Conservation (phyloP, 1,140 invertebrate species). For the Ceratosolen solmsi region DNA sequence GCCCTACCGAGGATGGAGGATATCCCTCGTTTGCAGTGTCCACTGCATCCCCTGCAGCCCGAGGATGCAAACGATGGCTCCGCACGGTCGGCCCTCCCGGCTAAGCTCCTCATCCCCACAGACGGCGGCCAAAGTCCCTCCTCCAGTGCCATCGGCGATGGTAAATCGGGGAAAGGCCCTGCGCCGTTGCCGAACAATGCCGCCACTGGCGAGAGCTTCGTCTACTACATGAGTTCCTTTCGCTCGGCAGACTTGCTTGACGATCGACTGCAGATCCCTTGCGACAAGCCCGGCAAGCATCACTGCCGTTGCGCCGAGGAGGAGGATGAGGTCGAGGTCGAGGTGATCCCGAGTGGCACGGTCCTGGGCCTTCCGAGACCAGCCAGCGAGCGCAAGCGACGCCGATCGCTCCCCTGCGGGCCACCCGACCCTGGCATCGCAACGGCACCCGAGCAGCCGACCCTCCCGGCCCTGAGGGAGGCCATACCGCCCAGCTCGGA, state of each 20-base stretch:
- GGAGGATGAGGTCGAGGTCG: slow-evolving; percentile 75
- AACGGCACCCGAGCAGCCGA: neutral
- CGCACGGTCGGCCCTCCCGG: neutral
- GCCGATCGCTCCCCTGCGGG: slow-evolving; percentile 69
- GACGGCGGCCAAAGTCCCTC: neutral
- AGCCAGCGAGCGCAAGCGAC: slow-evolving; percentile 68
- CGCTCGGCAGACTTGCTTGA: slow-evolving; percentile 74
- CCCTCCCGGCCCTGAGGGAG: neutral
- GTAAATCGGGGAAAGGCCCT: slow-evolving; percentile 2
- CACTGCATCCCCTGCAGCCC: slow-evolving; percentile 65
- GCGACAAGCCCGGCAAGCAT: slow-evolving; percentile 82
- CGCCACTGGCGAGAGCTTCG: slow-evolving; percentile 27
- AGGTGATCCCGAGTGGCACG: slow-evolving; percentile 62
- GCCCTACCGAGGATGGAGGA: slow-evolving; percentile 81
- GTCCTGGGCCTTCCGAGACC: slow-evolving; percentile 65
- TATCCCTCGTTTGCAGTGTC: slow-evolving; percentile 77
- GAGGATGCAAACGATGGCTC: neutral
- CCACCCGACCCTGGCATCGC: slow-evolving; percentile 54
- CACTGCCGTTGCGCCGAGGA: slow-evolving; percentile 79
- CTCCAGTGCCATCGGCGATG: neutral
- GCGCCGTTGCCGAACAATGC: neutral
- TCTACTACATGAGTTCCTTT: slow-evolving; percentile 51
- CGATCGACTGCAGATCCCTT: slow-evolving; percentile 81
- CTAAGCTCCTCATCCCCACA: slow-evolving; percentile 5
- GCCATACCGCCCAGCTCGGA: neutral